Percentiles rank a stretch among this genome's conserved stretches.
These are phyloP conservation scores for Gari tellinella DNA, from an alignment of 2,888 invertebrate genomes.

Conservation along the genomic window DNA sequence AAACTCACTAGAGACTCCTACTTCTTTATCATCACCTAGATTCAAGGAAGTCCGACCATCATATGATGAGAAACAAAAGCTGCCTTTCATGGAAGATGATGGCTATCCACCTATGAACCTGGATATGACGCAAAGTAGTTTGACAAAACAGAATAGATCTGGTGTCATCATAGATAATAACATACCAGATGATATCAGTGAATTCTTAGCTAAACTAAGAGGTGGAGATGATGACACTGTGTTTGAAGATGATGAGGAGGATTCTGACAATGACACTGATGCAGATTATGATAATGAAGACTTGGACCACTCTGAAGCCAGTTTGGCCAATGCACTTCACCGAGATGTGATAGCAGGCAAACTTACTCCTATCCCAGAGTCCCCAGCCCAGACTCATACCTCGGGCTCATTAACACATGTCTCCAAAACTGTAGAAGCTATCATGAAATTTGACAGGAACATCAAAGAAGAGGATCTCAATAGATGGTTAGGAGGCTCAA, in stretches of 20 bases:
- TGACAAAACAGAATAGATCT: constrained; percentile 42
- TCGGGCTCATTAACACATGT: constrained; percentile 41
- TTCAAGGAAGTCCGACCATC: constrained; percentile 68
- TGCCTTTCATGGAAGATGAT: constrained; percentile 68
- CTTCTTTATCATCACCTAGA: constrained; percentile 62
- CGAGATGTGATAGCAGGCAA: constrained; percentile 66
- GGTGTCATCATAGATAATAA: constrained; percentile 44
- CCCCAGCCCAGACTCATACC: constrained; percentile 62
- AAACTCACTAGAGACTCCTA: constrained; percentile 43
- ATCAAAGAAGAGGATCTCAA: constrained; percentile 69
- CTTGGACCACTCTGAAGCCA: constrained; percentile 33
- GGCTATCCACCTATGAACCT: constrained; percentile 76
- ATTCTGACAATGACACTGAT: constrained; percentile 39
- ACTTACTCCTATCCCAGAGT: constrained; percentile 75
- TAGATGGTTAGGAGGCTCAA: constrained; percentile 57
- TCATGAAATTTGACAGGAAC: constrained; percentile 72
- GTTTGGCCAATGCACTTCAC: constrained; percentile 50
- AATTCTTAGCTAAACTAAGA: constrained; percentile 36
- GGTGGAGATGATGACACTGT: constrained; percentile 39
- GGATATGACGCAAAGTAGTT: constrained; percentile 69
- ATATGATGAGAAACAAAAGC: constrained; percentile 19
- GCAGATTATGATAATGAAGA: constrained; percentile 32
- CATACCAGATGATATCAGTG: constrained; percentile 53
- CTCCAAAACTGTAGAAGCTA: constrained; percentile 69
- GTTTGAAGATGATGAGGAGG: constrained; percentile 42